Percentiles rank a stretch among this genome's conserved stretches.
Evolutionary conservation across 2,113 vertebrate genomes (phyloP).

Genomic region (Ariopsis seemanni): DNA sequence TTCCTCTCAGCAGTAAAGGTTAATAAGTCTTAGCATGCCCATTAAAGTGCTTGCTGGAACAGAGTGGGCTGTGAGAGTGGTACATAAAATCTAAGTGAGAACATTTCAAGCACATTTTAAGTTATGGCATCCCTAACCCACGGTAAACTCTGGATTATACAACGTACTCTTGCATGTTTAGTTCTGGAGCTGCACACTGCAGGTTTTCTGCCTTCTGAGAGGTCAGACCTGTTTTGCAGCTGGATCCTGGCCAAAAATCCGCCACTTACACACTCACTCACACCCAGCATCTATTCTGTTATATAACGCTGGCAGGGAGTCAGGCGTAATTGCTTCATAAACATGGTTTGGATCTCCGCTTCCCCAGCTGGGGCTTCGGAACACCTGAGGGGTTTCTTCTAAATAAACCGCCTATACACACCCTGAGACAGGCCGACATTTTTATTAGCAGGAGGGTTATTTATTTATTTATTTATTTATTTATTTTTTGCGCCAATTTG

Average conservation of each 20-base stretch:
- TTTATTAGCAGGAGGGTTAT: neutral
- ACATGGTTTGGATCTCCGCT: slow-evolving; percentile 28
- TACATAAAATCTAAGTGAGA: slow-evolving; percentile 41
- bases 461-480: no score
- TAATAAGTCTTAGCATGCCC: slow-evolving; percentile 37
- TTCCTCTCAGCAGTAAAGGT: slow-evolving; percentile 40
- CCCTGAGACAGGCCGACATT: neutral
- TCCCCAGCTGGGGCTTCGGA: slow-evolving; percentile 29
- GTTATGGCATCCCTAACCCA: slow-evolving; percentile 32
- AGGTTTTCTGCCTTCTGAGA: slow-evolving; percentile 26
- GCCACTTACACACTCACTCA: slow-evolving; percentile 24
- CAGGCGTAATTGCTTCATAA: slow-evolving; percentile 38
- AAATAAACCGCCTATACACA: slow-evolving; percentile 25
- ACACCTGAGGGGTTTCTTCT: slow-evolving; percentile 38
- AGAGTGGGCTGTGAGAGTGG: slow-evolving; percentile 24
- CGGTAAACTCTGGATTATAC: slow-evolving; percentile 40
- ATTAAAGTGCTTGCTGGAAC: slow-evolving; percentile 43
- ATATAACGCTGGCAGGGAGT: slow-evolving; percentile 34
- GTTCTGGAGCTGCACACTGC: neutral
- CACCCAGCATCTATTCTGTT: slow-evolving; percentile 25
- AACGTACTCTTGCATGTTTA: neutral
- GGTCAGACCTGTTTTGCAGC: slow-evolving; percentile 35
- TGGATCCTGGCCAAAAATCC: slow-evolving; percentile 28
- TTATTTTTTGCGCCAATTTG: neutral
- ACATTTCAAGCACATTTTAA: slow-evolving; percentile 44